These are phyloP conservation scores for Craterocephalus amniculus DNA, from an alignment of 2,797 vertebrate genomes.

Conservation along the genomic window DNA sequence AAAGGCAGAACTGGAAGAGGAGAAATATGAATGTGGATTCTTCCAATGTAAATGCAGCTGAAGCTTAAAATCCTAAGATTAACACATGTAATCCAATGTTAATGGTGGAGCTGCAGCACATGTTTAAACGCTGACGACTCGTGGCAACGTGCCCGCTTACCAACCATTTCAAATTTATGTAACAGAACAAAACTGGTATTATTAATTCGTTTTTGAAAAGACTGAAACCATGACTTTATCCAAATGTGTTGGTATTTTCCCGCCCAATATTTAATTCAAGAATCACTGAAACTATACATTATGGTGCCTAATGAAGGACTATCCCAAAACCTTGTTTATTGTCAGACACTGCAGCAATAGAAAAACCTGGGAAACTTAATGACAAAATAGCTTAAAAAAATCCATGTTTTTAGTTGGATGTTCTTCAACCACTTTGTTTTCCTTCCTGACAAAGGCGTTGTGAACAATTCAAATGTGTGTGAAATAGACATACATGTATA, in stretches of 20 bases:
- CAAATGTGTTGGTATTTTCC: not conserved
- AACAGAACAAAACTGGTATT: slow-evolving; percentile 13
- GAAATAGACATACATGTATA: too few species aligned
- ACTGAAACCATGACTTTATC: slow-evolving; percentile 10
- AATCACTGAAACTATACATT: not conserved
- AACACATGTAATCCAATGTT: slow-evolving; percentile 64
- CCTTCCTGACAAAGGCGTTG: too few species aligned
- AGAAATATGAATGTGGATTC: slow-evolving; percentile 53
- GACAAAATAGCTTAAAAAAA: not conserved
- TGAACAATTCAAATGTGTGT: too few species aligned
- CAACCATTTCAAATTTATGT: slow-evolving; percentile 33
- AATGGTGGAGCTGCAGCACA: slow-evolving; percentile 50
- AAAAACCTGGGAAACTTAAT: not conserved
- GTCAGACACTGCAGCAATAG: too few species aligned
- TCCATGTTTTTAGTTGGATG: too few species aligned
- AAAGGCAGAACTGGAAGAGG: slow-evolving; percentile 54
- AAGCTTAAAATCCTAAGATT: slow-evolving; percentile 65
- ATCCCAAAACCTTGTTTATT: not conserved
- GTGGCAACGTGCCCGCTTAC: slow-evolving; percentile 26
- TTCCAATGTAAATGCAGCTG: slow-evolving; percentile 28
- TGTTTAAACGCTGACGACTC: slow-evolving; percentile 42
- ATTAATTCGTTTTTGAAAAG: slow-evolving; percentile 13
- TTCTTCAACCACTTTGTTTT: too few species aligned
- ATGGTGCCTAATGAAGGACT: not conserved
- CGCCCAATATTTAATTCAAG: not conserved